A percentile compares a stretch with the other conserved stretches of the same genome.
Evolutionary conservation across 1,140 invertebrate genomes (phyloP).

Genomic region (Calycopis cecrops): DNA sequence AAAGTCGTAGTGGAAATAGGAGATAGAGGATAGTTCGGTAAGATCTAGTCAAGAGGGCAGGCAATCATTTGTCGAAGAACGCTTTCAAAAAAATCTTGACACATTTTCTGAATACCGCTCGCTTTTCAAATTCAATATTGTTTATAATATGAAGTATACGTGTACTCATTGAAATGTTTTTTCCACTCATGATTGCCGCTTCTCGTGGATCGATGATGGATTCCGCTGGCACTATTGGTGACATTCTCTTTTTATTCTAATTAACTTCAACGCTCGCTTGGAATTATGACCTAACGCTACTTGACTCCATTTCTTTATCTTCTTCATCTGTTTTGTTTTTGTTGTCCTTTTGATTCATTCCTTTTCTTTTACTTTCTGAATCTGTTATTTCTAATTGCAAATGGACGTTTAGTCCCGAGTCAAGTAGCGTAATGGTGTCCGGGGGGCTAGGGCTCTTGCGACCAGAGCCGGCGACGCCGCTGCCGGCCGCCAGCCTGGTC

Average conservation of each 20-base stretch:
- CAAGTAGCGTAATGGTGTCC: constrained; percentile 78
- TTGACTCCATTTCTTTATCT: constrained; percentile 1
- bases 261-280: not conserved
- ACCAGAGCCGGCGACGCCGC: constrained; percentile 64
- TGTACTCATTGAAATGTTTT: constrained; percentile 71
- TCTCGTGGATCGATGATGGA: constrained; percentile 71
- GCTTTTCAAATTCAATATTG: constrained; percentile 36
- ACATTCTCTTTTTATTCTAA: constrained; percentile 18
- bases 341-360: not conserved
- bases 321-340: constrained; percentile 11
- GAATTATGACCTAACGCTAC: constrained; percentile 1
- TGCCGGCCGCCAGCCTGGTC: constrained; percentile 74
- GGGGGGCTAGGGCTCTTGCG: constrained; percentile 77
- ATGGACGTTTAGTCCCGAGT: constrained; percentile 70
- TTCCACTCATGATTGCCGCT: constrained; percentile 76
- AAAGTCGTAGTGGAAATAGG: constrained; percentile 47
- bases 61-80: constrained; percentile 71
- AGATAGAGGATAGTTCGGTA: constrained; percentile 33
- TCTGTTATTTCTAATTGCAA: constrained; percentile 10
- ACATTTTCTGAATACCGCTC: constrained; percentile 71
- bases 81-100: constrained; percentile 75
- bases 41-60: constrained; percentile 44
- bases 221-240: constrained; percentile 68
- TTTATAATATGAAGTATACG: constrained; percentile 37
- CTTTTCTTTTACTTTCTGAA: constrained; percentile 11